Percentiles rank a stretch among this genome's conserved stretches.
Conservation (phyloP, 2,113 vertebrate genomes). For the Entosphenus tridentatus region DNA sequence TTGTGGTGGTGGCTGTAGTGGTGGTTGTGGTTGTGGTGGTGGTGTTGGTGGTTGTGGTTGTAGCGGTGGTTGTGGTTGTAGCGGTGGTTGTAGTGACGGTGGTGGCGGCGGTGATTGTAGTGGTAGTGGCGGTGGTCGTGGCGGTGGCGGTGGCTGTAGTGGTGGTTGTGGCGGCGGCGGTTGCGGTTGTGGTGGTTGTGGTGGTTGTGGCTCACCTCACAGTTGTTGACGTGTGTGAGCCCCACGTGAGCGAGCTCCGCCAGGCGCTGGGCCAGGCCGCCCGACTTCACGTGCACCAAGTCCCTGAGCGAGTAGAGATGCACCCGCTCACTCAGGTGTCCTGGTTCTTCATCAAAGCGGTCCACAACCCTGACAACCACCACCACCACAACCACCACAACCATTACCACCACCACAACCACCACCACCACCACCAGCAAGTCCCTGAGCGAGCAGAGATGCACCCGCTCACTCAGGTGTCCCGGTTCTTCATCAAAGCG, state of each 20-base stretch:
- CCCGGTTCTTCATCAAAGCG: slow-evolving; percentile 55
- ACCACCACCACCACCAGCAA: slow-evolving; percentile 16
- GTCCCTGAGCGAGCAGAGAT: slow-evolving; percentile 67
- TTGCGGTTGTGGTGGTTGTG: too few relatives aligned
- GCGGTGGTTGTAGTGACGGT: too few relatives aligned
- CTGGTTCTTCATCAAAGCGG: slow-evolving; percentile 49
- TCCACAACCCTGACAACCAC: slow-evolving; percentile 39
- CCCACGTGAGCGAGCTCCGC: slow-evolving; percentile 50
- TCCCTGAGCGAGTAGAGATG: slow-evolving; percentile 73
- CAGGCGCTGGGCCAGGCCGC: slow-evolving; percentile 43
- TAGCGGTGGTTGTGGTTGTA: too few relatives aligned
- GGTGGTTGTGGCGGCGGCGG: too few relatives aligned
- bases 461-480: slow-evolving; percentile 72
- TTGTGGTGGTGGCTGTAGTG: too few relatives aligned
- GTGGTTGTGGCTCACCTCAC: slow-evolving; percentile 31
- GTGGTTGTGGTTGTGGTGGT: too few relatives aligned
- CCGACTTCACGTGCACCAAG: slow-evolving; percentile 43
- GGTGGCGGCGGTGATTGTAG: too few relatives aligned
- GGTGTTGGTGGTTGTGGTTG: too few relatives aligned
- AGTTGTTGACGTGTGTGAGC: slow-evolving; percentile 40
- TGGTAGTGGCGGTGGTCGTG: too few relatives aligned
- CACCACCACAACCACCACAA: too few relatives aligned
- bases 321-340: slow-evolving; percentile 74
- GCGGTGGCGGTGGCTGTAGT: too few relatives aligned
- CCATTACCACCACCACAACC: too few relatives aligned